Percentiles rank a stretch among this genome's conserved stretches.
phyloP scores from a whole-genome alignment of 1,140 invertebrate genomes.

The Drosophila kikkawai region DNA sequence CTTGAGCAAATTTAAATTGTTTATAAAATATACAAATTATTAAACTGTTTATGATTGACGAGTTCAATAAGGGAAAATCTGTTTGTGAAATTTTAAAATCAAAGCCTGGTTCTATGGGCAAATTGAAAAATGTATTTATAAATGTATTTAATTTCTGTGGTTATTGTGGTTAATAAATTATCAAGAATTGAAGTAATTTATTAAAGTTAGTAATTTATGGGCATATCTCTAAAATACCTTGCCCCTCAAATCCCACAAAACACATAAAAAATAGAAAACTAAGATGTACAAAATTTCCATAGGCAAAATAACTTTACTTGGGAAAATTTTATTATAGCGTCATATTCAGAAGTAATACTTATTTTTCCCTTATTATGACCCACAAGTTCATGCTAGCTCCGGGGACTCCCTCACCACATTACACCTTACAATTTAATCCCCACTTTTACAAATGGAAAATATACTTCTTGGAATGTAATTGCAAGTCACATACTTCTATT shows the following conservation, averaged over 20 bases:
- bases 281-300: not conserved
- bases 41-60: not conserved
- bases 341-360: not conserved
- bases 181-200: not conserved
- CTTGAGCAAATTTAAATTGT: not conserved
- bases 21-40: not conserved
- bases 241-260: not conserved
- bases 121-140: not conserved
- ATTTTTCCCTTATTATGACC: not conserved
- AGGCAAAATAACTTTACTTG: not conserved
- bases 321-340: not conserved
- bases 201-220: not conserved
- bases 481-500: conserved; percentile 12
- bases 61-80: not conserved
- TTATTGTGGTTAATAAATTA: not conserved
- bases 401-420: conserved; percentile 11
- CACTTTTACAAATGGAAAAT: conserved; percentile 2
- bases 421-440: not conserved
- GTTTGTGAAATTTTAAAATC: not conserved
- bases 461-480: conserved; percentile 10
- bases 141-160: not conserved
- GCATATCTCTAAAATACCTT: not conserved
- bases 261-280: not conserved
- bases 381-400: not conserved
- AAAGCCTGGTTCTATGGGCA: not conserved